Percentiles rank a stretch among this genome's conserved stretches.
Conservation (phyloP, 2,888 invertebrate genomes). For the Archips crataeganus region DNA sequence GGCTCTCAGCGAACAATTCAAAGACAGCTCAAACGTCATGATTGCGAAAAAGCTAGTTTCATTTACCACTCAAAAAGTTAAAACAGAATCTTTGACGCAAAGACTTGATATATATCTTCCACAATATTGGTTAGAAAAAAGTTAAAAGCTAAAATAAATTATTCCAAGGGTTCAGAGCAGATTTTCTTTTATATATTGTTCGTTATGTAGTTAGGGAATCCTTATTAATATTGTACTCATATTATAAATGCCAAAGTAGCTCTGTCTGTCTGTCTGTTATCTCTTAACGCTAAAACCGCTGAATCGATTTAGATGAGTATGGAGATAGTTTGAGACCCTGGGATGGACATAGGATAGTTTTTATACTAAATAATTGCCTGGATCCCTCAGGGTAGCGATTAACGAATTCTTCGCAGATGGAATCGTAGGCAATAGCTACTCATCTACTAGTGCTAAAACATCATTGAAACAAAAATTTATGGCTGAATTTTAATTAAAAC, state of each 20-base stretch:
- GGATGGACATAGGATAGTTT: too few species aligned
- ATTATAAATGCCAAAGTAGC: neutral
- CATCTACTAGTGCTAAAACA: too few species aligned
- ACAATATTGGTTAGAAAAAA: neutral
- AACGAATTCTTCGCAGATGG: too few species aligned
- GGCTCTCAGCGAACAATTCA: slow-evolving; percentile 53
- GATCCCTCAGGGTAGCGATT: too few species aligned
- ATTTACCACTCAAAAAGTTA: slow-evolving; percentile 4
- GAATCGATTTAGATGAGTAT: too few species aligned
- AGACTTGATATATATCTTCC: neutral
- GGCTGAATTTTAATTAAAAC: neutral
- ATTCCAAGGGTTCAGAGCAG: neutral
- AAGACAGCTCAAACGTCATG: slow-evolving; percentile 55
- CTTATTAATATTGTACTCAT: neutral
- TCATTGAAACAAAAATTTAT: neutral
- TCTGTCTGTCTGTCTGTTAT: too few species aligned
- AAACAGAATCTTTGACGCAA: neutral
- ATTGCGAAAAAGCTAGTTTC: slow-evolving; percentile 51
- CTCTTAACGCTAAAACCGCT: too few species aligned
- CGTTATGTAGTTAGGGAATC: neutral
- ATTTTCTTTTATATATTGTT: neutral
- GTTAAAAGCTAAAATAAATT: neutral
- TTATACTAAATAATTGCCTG: too few species aligned
- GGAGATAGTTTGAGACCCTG: too few species aligned
- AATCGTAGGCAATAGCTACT: too few species aligned